Evolutionary conservation across 2,113 vertebrate species (phyloP).

Genomic region (Crotophaga sulcirostris): DNA sequence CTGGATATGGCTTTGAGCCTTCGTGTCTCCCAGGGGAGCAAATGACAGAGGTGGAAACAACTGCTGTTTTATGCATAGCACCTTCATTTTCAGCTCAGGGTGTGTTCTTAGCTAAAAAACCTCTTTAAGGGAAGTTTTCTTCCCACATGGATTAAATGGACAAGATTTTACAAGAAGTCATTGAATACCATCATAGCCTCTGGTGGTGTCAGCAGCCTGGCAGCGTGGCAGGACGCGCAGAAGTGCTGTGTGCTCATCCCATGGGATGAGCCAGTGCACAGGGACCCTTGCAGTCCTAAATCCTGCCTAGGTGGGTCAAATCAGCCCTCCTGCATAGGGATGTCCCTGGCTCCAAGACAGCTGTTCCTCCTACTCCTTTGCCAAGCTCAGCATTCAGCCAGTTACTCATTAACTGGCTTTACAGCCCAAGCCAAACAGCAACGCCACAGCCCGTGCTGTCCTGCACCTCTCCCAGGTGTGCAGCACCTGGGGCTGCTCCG

Average conservation of each 20-base stretch:
- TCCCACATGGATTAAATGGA: neutral
- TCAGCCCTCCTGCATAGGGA: neutral
- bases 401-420: slow-evolving; percentile 22
- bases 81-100: neutral
- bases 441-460: neutral
- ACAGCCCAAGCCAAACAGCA: neutral
- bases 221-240: neutral
- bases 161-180: neutral
- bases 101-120: neutral
- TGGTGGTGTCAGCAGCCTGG: neutral
- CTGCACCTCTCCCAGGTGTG: neutral
- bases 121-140: neutral
- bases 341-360: neutral
- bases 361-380: neutral
- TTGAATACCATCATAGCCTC: neutral
- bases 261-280: fast-evolving
- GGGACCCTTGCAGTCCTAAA: neutral
- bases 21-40: neutral
- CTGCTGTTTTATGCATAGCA: neutral
- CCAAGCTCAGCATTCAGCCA: neutral
- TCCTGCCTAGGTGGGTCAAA: neutral
- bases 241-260: neutral
- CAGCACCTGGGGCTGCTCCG: neutral
- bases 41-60: neutral
- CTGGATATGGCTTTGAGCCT: neutral